Evolutionary conservation across 2,797 vertebrate genomes (phyloP), one percentile per base, ranked within the genome.

Genomic region (Hemibagrus guttatus): DNA sequence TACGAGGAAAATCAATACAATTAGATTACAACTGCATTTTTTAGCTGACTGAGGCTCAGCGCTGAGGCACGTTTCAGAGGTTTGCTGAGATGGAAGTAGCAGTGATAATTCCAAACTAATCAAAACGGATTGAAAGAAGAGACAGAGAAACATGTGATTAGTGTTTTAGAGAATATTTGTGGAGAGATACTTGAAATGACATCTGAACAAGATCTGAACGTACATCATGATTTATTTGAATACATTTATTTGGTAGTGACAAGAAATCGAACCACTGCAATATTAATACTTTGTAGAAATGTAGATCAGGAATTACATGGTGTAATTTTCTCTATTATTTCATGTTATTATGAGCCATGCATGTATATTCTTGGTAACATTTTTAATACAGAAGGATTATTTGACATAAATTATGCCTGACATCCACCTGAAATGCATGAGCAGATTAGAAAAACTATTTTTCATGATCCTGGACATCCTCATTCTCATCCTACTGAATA

Each of bases 1-100:
- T 91, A 90, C 79, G 49, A 72, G 91, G 91, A 91, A 92, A 95
- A 95, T 95, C 93, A 93, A 94, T 95, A 90, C 74, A 93, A 92
- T 93, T 92, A 93, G 91, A 93, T n/a, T n/a, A n/a, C n/a, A n/a
- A n/a, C n/a, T 86, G 88, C 88, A 88, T 91, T 91, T 92, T 90
- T 93, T 92, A 93, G 93, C 90, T 89, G 88, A 92, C 89, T 88
- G 89, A 84, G 85, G 88, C 91, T 93, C 91, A 91, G 85, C 42
- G 80, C 59, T 84, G 52, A 19, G 35, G 66, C 61, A 21, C 14
- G 58, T 84, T 90, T 84, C 74, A 76, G 39, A 80, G 78, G 31
- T 80, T 61, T 35, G 23, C 28, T 23, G 42, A 66, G 63, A 35
- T 35, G 72, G 56, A 39, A 26, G 85, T 21, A 61, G 12, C 21